Evolutionary conservation across 1,140 invertebrate species (phyloP).

Genomic region (Mylabris phalerata): DNA sequence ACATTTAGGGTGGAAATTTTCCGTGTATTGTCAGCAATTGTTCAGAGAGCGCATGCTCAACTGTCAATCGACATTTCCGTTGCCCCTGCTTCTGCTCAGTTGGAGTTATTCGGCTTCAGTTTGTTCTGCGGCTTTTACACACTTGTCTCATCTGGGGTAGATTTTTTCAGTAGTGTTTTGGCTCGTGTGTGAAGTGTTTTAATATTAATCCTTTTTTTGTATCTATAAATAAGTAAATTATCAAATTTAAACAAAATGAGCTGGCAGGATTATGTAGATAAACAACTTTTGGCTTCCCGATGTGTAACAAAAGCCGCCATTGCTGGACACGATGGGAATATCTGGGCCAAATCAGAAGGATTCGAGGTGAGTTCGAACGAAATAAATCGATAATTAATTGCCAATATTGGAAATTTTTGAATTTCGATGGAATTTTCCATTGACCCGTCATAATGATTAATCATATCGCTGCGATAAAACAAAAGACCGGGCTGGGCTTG

Average conservation of each 20-base stretch:
- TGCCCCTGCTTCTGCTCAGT: constrained; percentile 15
- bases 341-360: constrained; percentile 89
- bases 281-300: constrained; percentile 88
- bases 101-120: constrained; percentile 26
- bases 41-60: neutral
- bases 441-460: too few relatives aligned
- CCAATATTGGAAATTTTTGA: too few relatives aligned
- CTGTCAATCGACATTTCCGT: neutral
- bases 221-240: constrained; percentile 13
- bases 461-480: constrained; percentile 1
- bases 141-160: constrained; percentile 14
- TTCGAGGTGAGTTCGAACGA: constrained; percentile 72
- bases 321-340: constrained; percentile 87
- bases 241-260: constrained; percentile 61
- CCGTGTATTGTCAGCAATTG: neutral
- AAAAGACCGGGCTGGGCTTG: constrained; percentile 23
- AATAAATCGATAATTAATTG: neutral
- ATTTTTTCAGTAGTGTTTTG: constrained; percentile 15
- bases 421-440: too few relatives aligned
- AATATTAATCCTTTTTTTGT: constrained; percentile 10
- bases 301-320: constrained; percentile 91
- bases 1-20: neutral
- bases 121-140: constrained; percentile 4
- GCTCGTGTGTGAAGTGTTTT: constrained; percentile 24
- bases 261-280: constrained; percentile 98